These are phyloP conservation scores for Spheniscus humboldti DNA, from an alignment of 2,797 vertebrate genomes.

Conservation along the genomic window DNA sequence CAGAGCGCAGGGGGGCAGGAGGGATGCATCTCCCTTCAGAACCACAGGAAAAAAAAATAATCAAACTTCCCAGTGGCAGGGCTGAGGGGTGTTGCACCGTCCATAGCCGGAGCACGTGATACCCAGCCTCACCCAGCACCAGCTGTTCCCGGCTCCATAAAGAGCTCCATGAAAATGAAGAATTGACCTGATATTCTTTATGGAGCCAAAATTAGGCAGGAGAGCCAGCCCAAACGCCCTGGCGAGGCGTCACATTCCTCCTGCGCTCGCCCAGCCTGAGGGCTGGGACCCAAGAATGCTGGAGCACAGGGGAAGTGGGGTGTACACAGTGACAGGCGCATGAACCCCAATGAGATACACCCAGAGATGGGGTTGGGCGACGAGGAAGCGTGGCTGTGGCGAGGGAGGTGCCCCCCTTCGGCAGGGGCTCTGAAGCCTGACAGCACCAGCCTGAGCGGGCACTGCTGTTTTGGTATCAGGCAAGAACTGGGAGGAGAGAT, in stretches of 20 bases:
- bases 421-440: background rate
- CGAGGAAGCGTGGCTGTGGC: rapidly evolving
- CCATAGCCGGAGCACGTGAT: rapidly evolving
- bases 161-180: background rate
- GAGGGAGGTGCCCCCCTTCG: rapidly evolving
- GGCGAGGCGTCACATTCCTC: background rate
- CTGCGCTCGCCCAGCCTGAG: rapidly evolving
- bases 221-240: background rate
- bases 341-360: background rate
- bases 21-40: background rate
- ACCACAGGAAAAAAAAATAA: background rate
- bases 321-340: rapidly evolving
- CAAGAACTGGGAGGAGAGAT: background rate
- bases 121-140: background rate
- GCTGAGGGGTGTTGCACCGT: rapidly evolving
- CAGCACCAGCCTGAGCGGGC: rapidly evolving
- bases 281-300: background rate
- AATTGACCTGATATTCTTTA: background rate
- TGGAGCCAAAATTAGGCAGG: background rate
- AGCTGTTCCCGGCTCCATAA: background rate
- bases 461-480: background rate
- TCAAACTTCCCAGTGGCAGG: background rate
- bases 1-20: rapidly evolving
- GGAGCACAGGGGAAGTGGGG: background rate
- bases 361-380: rapidly evolving